Percentiles rank a stretch among this genome's conserved stretches.
Evolutionary conservation across 2,888 invertebrate species (phyloP).

Genomic region (Andrena hattorfiana): DNA sequence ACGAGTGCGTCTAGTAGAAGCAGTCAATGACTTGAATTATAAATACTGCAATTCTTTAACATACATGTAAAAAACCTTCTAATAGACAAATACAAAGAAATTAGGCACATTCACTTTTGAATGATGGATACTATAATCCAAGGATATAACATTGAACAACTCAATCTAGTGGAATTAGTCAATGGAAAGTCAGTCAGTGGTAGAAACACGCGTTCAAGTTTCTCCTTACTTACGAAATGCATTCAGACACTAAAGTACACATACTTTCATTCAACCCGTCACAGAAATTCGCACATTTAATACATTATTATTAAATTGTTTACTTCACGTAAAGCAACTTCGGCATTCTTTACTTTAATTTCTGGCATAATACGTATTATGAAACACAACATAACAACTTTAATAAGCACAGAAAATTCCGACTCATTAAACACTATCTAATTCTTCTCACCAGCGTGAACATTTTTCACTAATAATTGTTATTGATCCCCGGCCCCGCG

Average conservation of each 20-base stretch:
- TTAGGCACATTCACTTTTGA: no score
- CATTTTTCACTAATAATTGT: neutral
- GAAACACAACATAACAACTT: neutral
- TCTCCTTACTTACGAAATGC: neutral
- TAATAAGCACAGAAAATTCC: neutral
- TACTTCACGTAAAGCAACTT: neutral
- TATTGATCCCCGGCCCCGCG: no score
- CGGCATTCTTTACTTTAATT: neutral
- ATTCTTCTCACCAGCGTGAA: neutral
- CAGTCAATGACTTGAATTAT: neutral
- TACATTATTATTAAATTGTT: neutral
- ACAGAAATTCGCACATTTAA: no score
- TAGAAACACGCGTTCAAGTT: neutral
- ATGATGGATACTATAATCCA: no score
- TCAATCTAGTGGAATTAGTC: conserved; percentile 20
- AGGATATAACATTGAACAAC: neutral
- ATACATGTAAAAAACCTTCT: no score
- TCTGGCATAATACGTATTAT: no score
- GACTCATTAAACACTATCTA: no score
- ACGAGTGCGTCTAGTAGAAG: no score
- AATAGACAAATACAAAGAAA: no score
- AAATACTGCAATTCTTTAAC: neutral
- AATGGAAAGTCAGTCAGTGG: conserved; percentile 42
- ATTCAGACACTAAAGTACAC: neutral
- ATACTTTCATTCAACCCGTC: neutral